phyloP scores from a whole-genome alignment of 2,113 vertebrate genomes.

The Campylorhamphus procurvoides region DNA sequence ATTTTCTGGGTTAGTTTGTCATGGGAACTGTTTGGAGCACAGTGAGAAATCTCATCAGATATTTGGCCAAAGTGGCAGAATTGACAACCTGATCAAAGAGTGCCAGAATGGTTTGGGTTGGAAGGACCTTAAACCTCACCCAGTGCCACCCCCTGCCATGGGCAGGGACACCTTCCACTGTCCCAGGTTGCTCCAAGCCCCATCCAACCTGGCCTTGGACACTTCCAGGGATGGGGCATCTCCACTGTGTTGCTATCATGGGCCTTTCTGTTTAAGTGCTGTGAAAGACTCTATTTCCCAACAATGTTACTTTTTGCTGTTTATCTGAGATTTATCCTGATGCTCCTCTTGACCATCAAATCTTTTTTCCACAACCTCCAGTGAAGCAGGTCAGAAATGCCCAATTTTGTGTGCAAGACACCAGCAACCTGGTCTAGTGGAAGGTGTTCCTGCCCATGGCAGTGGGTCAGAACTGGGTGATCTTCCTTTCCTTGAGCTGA shows the following conservation, averaged over 20 bases:
- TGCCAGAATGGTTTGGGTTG: background rate
- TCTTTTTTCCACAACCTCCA: background rate
- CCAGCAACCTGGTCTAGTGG: background rate
- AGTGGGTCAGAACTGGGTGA: background rate
- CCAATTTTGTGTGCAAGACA: background rate
- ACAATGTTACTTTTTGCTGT: rapidly evolving
- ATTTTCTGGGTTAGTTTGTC: background rate
- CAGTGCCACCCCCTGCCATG: background rate
- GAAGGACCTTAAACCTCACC: background rate
- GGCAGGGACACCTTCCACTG: background rate
- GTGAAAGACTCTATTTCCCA: background rate
- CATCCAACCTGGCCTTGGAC: rapidly evolving
- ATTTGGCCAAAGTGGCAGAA: background rate
- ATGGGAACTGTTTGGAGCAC: background rate
- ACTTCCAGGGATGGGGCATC: background rate
- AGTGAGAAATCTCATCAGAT: rapidly evolving
- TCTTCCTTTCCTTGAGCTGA: background rate
- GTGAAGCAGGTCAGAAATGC: background rate
- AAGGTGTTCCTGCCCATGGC: background rate
- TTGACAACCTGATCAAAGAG: background rate
- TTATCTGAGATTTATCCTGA: background rate
- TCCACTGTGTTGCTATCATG: rapidly evolving
- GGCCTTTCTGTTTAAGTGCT: background rate
- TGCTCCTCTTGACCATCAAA: background rate
- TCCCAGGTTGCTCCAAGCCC: background rate